Base-by-base conservation (phyloP, 2,888 invertebrate species). In the Cabera pusaria region DNA sequence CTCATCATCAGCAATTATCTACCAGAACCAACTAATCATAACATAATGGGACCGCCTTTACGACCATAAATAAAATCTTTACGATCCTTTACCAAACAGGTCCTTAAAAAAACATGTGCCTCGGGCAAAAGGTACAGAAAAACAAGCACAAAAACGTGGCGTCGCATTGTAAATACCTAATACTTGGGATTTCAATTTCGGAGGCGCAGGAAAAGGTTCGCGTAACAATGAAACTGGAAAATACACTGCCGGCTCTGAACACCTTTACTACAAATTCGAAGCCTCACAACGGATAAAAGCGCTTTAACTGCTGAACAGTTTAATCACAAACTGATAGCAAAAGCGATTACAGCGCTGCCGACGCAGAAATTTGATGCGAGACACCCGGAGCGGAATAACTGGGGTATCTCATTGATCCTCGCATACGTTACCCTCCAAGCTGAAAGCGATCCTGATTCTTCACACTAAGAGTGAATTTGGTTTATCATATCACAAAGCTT, bases 381-480 rank as follows among this genome's bases (percentile, higher is more conserved):
- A 61, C 70, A 71, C 74, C 74, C 74, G 70, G 71, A 73, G 73
- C 70, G 72, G 70, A 81, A 81, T 77, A 74, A 70, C 73, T 69
- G 72, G 82, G 82, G 80, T 79, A 73, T 72, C 64, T 68, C 73
- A 72, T 78, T 74, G 76, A 78, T 79, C 76, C 74, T 64, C 59
- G 66, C 55, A 52, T 57, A 43, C 24, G 41, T 34, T n/a, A 5
- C 6, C 6, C 0, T 4, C 5, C 46, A 54, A 27, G 23, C 21
- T 2, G 72, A 61, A 64, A 34, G 26, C 10, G 25, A 44, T 56
- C 46, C 45, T 69, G n/a, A n/a, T n/a, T n/a, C n/a, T n/a, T n/a
- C n/a, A n/a, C n/a, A n/a, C n/a, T n/a, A n/a, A n/a, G n/a, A n/a
- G n/a, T n/a, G n/a, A n/a, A n/a, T n/a, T n/a, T n/a, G n/a, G n/a